phyloP scores from a whole-genome alignment of 2,888 invertebrate genomes.

The Romanomermis culicivorax region DNA sequence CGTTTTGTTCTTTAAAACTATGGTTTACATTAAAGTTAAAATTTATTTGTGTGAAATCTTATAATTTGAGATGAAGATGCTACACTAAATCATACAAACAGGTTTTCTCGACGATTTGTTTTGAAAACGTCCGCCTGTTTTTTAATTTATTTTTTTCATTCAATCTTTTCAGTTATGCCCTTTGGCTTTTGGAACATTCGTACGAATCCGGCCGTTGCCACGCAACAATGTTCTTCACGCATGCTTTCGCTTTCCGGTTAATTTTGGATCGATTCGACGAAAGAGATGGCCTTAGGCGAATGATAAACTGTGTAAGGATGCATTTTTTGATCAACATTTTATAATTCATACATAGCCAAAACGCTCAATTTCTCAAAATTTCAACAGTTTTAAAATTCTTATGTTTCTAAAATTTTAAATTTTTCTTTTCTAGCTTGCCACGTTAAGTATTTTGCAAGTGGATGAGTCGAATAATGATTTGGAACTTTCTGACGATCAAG shows the following conservation, averaged over 20 bases:
- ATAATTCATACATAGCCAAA: background rate
- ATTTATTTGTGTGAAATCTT: too few relatives aligned
- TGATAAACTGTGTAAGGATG: conserved; percentile 61
- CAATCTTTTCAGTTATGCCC: conserved; percentile 45
- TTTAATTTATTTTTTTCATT: too few relatives aligned
- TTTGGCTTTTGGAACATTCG: conserved; percentile 86
- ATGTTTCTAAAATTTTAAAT: background rate
- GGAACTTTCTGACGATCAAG: conserved; percentile 32
- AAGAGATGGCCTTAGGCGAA: conserved; percentile 73
- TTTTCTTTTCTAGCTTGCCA: conserved; percentile 43
- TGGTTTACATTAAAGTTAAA: too few relatives aligned
- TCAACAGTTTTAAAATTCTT: background rate
- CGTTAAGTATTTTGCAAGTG: conserved; percentile 58
- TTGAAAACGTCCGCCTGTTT: too few relatives aligned
- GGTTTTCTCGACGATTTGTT: too few relatives aligned
- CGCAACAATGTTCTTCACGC: conserved; percentile 90
- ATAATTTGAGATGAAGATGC: too few relatives aligned
- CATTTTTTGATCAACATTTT: too few relatives aligned
- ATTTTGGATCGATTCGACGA: conserved; percentile 81
- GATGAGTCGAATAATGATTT: conserved; percentile 33
- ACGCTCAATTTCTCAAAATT: background rate
- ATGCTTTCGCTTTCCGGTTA: conserved; percentile 73
- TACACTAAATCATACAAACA: too few relatives aligned
- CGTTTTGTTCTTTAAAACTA: conserved; percentile 10
- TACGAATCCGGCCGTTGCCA: conserved; percentile 94